Base-by-base conservation (phyloP, 2,113 vertebrate genomes). In the Ochotona curzoniae region DNA sequence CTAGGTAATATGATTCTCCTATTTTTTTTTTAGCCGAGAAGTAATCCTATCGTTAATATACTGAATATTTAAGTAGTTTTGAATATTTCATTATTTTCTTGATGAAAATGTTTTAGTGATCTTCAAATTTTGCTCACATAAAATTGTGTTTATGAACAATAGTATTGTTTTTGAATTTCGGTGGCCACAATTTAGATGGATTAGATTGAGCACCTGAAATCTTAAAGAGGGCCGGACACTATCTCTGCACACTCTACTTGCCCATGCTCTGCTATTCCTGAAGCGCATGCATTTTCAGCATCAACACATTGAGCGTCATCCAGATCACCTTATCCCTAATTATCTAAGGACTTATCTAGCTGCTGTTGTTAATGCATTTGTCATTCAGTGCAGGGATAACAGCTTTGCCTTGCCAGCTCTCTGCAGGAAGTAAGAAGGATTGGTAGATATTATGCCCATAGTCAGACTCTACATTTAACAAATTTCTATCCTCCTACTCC, bases 11-110 rank as follows among this genome's bases (percentile, higher is more conserved):
- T 38, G 1, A 78, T 79, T 78, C 5, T 83, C 0, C 18, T 49
- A 64, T 63, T 88, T 88, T 79, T 63, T 69, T 17, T 14, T 26
- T 76, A 83, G 6, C 32, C 84, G 82, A 95, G 87, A 87, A 32
- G n/a, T 60, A 35, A 81, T 60, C 81, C 26, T 86, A 4, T n/a
- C 44, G 25, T n/a, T 21, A 75, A 14, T 60, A 32, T 66, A 38
- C 7, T 90, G 63, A 89, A 57, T 60, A 89, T 63, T 81, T 60
- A 64, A 79, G 63, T 49, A 9, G 8, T 64, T 75, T 80, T 2
- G 60, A 87, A 76, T 84, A 87, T 35, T 69, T 11, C 7, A 70
- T 0, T 70, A 47, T 81, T 86, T 86, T 2, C 15, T 91, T 93
- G 25, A 73, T 67, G 23, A 38, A 44, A 13, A 15, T 17, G 4